These are phyloP conservation scores for Microcebus murinus DNA, from an alignment of 2,113 vertebrate species.

Conservation along the genomic window DNA sequence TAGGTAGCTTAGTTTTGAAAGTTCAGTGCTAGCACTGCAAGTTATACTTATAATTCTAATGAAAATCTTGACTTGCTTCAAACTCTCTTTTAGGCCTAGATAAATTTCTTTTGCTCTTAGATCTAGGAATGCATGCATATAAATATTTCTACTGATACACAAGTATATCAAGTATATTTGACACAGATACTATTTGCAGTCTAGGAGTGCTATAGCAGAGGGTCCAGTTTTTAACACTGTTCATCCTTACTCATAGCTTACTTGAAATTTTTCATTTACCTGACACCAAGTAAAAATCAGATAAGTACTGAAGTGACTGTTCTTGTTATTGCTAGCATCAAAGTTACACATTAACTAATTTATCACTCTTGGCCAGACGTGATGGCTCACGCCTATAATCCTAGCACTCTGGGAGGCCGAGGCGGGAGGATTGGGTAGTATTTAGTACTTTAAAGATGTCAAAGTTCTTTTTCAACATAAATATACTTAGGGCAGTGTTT, in stretches of 20 bases:
- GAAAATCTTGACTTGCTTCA: background rate
- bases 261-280: background rate
- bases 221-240: background rate
- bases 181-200: background rate
- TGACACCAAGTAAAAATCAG: background rate
- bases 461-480: background rate
- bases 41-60: constrained; percentile 20
- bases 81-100: background rate
- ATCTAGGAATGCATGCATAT: background rate
- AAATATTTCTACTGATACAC: background rate
- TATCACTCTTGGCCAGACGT: background rate
- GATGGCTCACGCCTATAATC: too few species aligned
- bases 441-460: background rate
- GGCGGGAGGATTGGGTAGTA: background rate
- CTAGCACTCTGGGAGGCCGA: too few species aligned
- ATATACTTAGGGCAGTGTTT: background rate
- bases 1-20: background rate
- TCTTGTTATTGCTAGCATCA: background rate
- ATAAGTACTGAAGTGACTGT: background rate
- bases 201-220: background rate
- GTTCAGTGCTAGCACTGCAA: background rate
- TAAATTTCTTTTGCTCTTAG: background rate
- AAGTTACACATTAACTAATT: background rate
- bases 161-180: background rate
- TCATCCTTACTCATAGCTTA: background rate